These are phyloP conservation scores for Neoitamus cyanurus DNA, from an alignment of 2,888 invertebrate genomes.

Conservation along the genomic window DNA sequence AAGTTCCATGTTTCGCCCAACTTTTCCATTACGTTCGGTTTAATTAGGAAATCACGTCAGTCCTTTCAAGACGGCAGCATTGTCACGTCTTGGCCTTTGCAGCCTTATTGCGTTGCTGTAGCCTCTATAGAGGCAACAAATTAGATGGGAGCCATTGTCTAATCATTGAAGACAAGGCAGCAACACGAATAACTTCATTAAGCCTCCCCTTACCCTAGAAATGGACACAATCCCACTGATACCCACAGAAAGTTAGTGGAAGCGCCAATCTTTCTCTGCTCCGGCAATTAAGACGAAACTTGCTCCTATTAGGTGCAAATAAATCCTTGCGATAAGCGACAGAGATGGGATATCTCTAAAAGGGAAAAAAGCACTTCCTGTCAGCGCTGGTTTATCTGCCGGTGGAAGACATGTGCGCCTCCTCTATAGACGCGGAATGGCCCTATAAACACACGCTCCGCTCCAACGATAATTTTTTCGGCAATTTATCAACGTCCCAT, in stretches of 20 bases:
- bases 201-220: not conserved
- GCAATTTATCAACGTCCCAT: slow-evolving; percentile 26
- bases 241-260: not conserved
- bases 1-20: not conserved
- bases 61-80: not conserved
- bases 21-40: not conserved
- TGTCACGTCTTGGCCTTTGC: not conserved
- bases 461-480: not conserved
- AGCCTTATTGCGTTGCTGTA: not conserved
- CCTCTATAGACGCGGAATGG: not conserved
- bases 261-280: slow-evolving; percentile 9
- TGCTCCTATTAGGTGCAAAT: slow-evolving; percentile 25
- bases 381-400: not conserved
- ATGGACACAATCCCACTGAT: not conserved
- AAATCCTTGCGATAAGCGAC: slow-evolving; percentile 12
- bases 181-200: slow-evolving; percentile 25
- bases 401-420: not conserved
- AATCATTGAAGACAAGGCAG: slow-evolving; percentile 4
- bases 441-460: not conserved
- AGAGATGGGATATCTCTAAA: not conserved
- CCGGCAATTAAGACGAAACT: slow-evolving; percentile 3
- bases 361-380: not conserved
- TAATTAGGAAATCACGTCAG: slow-evolving; percentile 13
- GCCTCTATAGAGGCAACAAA: not conserved
- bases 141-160: not conserved